Conservation (phyloP, 2,888 invertebrate species). For the Leptopilina syphax region DNA sequence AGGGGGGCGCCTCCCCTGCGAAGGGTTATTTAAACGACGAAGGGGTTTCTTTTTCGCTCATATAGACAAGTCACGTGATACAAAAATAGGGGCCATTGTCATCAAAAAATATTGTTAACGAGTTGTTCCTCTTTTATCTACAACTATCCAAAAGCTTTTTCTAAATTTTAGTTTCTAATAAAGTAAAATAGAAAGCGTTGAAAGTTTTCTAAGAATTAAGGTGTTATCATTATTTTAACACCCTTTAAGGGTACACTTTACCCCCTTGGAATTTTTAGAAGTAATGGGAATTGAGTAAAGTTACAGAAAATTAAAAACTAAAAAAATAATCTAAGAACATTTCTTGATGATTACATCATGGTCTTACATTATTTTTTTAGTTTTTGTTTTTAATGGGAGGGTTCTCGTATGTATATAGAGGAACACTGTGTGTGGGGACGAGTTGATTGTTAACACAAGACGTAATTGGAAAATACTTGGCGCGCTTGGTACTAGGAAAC, state of each 20-base stretch:
- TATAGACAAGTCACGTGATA: constrained; percentile 30
- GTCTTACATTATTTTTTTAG: neutral
- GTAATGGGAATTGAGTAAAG: too few species aligned
- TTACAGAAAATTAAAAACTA: too few species aligned
- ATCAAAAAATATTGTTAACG: constrained; percentile 18
- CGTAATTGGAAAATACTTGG: constrained; percentile 75
- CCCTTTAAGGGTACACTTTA: too few species aligned
- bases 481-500: constrained; percentile 60
- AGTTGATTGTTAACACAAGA: constrained; percentile 71
- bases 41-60: neutral
- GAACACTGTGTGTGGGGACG: constrained; percentile 55
- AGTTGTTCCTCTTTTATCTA: neutral
- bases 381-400: neutral
- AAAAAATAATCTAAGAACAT: too few species aligned
- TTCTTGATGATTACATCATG: too few species aligned
- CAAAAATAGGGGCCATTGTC: neutral
- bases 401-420: constrained; percentile 51
- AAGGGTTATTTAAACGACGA: constrained; percentile 40
- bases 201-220: too few species aligned
- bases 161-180: neutral
- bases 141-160: neutral
- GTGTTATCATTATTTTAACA: too few species aligned
- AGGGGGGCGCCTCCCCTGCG: constrained; percentile 51
- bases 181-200: too few species aligned
- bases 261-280: too few species aligned